phyloP scores from a whole-genome alignment of 2,113 vertebrate genomes.

The Podarcis raffonei region DNA sequence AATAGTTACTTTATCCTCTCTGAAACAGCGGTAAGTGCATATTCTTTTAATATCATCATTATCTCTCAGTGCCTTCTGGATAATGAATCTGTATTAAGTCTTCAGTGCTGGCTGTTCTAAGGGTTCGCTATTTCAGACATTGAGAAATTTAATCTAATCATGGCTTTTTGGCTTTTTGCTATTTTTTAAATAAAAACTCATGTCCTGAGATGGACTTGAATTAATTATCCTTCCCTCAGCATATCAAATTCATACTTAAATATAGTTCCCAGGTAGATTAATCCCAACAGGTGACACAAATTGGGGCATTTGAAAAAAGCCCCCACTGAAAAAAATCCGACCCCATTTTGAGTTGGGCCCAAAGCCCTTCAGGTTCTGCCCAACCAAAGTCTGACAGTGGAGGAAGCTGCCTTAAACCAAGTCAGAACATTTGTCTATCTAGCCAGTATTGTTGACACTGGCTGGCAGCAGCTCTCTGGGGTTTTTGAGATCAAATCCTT shows the following conservation, averaged over 20 bases:
- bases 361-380: neutral
- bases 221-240: neutral
- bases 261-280: neutral
- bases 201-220: neutral
- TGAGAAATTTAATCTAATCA: constrained; percentile 11
- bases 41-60: constrained; percentile 31
- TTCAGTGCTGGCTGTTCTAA: neutral
- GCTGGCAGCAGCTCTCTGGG: too few species aligned
- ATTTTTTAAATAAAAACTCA: neutral
- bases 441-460: too few species aligned
- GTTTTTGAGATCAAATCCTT: too few species aligned
- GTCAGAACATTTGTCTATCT: too few species aligned
- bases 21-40: constrained; percentile 4
- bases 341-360: neutral
- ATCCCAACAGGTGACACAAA: neutral
- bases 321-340: neutral
- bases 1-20: neutral
- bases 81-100: constrained; percentile 13
- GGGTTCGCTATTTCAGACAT: constrained; percentile 5
- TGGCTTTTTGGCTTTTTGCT: neutral
- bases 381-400: neutral
- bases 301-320: neutral
- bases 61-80: neutral
- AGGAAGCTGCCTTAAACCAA: too few species aligned
- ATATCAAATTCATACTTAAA: neutral